These are phyloP conservation scores for Xiphophorus maculatus DNA, from an alignment of 2,113 vertebrate species.

Conservation along the genomic window DNA sequence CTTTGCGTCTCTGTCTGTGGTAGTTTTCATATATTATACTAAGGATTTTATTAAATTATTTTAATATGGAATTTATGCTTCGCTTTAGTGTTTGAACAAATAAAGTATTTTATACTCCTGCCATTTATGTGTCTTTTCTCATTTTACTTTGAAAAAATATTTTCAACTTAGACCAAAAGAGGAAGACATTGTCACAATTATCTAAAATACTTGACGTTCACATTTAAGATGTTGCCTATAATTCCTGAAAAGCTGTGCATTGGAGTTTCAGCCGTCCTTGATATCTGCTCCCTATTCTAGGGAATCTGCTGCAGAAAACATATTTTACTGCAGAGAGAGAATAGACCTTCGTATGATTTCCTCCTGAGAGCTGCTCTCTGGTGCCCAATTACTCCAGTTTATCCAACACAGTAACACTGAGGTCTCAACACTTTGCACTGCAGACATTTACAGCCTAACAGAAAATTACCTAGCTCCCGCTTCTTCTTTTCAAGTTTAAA, in stretches of 20 bases:
- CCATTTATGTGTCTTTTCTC: background rate
- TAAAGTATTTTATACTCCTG: constrained; percentile 66
- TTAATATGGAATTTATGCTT: constrained; percentile 42
- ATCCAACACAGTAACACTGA: too few relatives aligned
- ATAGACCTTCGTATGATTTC: background rate
- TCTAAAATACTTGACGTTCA: too few relatives aligned
- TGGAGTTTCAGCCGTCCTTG: background rate
- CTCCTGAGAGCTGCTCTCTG: background rate
- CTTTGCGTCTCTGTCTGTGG: too few relatives aligned
- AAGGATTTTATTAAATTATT: constrained; percentile 68
- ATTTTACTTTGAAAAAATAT: too few relatives aligned
- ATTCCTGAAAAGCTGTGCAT: too few relatives aligned
- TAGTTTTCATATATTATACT: background rate
- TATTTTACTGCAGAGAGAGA: background rate
- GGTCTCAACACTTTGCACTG: too few relatives aligned
- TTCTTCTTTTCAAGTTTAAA: too few relatives aligned
- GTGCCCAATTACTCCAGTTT: background rate
- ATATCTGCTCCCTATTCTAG: background rate
- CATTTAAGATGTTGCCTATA: too few relatives aligned
- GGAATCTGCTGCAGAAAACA: background rate
- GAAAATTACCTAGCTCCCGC: too few relatives aligned
- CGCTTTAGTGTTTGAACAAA: constrained; percentile 54
- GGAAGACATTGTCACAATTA: too few relatives aligned
- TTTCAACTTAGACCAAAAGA: too few relatives aligned
- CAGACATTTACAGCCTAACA: too few relatives aligned